Evolutionary conservation across 2,113 vertebrate species (phyloP), one percentile per base, ranked within the genome.

Genomic region (Ia io): DNA sequence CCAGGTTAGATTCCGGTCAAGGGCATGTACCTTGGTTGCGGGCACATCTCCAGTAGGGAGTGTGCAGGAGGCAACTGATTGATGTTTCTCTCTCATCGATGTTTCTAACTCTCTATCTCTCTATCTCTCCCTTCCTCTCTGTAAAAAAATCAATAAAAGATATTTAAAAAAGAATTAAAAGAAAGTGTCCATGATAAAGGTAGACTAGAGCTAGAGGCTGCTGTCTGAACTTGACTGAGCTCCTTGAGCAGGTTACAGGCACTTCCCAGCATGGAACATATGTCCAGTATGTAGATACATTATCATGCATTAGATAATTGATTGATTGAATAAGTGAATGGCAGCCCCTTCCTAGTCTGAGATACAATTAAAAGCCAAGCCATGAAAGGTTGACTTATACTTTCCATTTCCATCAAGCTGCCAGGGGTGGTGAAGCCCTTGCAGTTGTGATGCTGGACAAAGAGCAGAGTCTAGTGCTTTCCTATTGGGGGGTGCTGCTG

Each of bases 251-350:
- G 8, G 7, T 71, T 47, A 51, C 42, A 30, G 18, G 11, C 11
- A 25, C 23, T 71, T 88, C 14, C n/a, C 49, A 78, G 40, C n/a
- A 53, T 13, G 35, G 32, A 16, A 6, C 7, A 32, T 56, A 61
- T 40, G 28, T 12, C 25, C 51, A 12, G 8, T 0, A 25, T 4
- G n/a, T 1, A 23, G 59, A 40, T 16, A 5, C 1, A 32, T 53
- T 70, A 83, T 25, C 2, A 16, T 4, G 4, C n/a, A n/a, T 1
- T 37, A 9, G 13, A 13, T 37, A 69, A 53, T 12, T 30, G 0
- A 25, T 23, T n/a, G n/a, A 35, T 22, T 63, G 61, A 86, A 51
- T 9, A 32, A 32, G 18, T 44, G n/a, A 37, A 47, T 14, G 42
- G 78, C 84, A 90, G 8, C 8, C 37, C n/a, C 18, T 93, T 83